Base-by-base conservation (phyloP, 2,797 vertebrate genomes). In the Pseudotriccus pelzelni region DNA sequence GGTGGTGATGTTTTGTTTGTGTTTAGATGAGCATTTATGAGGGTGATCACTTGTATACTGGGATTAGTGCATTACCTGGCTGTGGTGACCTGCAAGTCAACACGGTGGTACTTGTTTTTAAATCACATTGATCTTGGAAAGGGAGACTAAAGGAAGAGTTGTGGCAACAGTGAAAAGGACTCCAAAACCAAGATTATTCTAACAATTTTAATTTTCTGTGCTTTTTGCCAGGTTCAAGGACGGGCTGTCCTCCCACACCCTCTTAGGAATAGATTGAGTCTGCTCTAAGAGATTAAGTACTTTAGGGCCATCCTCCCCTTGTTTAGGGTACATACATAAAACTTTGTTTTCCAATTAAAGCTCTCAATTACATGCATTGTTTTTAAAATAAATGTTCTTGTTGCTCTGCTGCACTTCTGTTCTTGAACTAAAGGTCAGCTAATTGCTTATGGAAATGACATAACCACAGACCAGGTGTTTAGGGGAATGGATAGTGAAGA, bases 381-480 rank as follows among this genome's bases (percentile, higher is more conserved):
- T 93, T 41, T 66, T 70, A 53, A 66, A 84, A 78, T 41, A 84
- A 76, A 76, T 50, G 50, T 44, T 89, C 22, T 43, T 64, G 81
- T 82, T 69, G 58, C 58, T 88, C 74, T 76, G 77, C 74, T 84
- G 67, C 55, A 15, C 34, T 92, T 50, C 81, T 72, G 70, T 64
- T 88, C 63, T 58, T 60, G 79, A 83, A 75, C 73, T 76, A 94
- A 96, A 94, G 91, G 94, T 94, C 94, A 92, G 63, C 24, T 91
- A 73, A 92, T 93, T 81, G 76, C 55, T 85, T 32, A 69, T n/a
- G 73, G 81, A 82, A 84, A 41, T 37, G 58, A 67, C 16, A 3
- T 79, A 64, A 47, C 36, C 43, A 11, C 37, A 62, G 53, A 41
- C 49, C 53, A 43, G 62, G 37, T 37, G 2, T 62, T 58, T 39